Evolutionary conservation across 1,140 invertebrate genomes (phyloP), one percentile per base, ranked within the genome.

Genomic region (Apis cerana): DNA sequence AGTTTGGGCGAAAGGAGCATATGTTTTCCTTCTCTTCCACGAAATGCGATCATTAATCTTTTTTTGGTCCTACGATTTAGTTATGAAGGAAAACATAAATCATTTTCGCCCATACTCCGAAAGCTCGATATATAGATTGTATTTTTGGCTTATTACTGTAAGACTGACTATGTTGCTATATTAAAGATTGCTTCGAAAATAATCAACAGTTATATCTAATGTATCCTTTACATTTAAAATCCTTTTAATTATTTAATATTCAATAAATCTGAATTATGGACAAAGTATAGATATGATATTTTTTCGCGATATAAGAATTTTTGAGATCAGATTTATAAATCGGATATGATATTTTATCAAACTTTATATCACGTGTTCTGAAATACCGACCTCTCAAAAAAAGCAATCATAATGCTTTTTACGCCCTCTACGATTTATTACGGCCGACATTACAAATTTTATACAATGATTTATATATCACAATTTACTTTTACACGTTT

Each of bases 141-240:
- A 93, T 93, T 93, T 93, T 93, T 93, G 93, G 93, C 93, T 93
- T 93, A 93, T 93, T 93, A 93, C 90, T 92, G 91, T 93, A 93
- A 93, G 93, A 93, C 93, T 93, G 93, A 93, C 91, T 93, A 93
- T 93, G 92, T 93, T 93, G 92, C 92, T 93, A 93, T 93, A 93
- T 93, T 93, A 93, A 93, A 93, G 91, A 93, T 93, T 93, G 93
- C 92, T 93, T 93, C 58, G 67, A 70, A 82, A 75, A 80, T 75
- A 80, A 56, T 48, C 13, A 8, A 5, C 12, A 2, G 21, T 11
- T 67, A 10, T 43, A 43, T 67, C 17, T 9, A 43, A 54, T 52
- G 12, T 13, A 70, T 52, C 33, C 33, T 43, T 43, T 43, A 43
- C 33, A 7, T 43, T 59, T 21, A 59, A 59, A 59, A 10, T 11